Percentiles rank a stretch among this genome's conserved stretches.
Evolutionary conservation across 1,140 invertebrate genomes (phyloP).

Genomic region (Scylla paramamosain): DNA sequence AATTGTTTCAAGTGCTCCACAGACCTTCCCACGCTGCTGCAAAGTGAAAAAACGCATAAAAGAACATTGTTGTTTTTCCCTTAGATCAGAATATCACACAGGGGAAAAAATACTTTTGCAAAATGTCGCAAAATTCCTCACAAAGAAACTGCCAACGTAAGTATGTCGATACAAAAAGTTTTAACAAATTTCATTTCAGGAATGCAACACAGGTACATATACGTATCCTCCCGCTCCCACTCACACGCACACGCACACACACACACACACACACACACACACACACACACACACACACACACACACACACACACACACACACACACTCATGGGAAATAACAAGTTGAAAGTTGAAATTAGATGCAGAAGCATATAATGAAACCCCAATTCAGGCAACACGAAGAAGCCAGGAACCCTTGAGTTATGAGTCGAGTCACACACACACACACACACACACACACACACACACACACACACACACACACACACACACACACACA

Average conservation of each 20-base stretch:
- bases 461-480: neutral
- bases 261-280: neutral
- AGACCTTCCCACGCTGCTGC: neutral
- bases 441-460: conserved; percentile 18
- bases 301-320: conserved; percentile 1
- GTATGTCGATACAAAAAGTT: neutral
- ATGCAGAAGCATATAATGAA: conserved; percentile 4
- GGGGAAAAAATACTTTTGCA: no score
- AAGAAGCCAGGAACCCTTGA: neutral
- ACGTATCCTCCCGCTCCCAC: neutral
- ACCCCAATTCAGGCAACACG: neutral
- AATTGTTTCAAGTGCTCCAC: no score
- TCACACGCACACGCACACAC: neutral
- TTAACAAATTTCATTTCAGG: neutral
- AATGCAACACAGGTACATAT: neutral
- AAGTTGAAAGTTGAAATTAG: conserved; percentile 2
- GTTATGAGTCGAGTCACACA: neutral
- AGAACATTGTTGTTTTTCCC: neutral
- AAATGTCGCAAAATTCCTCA: neutral
- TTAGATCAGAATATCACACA: no score
- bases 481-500: neutral
- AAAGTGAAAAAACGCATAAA: neutral
- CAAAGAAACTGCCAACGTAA: neutral
- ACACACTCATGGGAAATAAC: neutral
- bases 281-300: neutral